Percentiles rank a stretch among this genome's conserved stretches.
Evolutionary conservation across 2,888 invertebrate genomes (phyloP).

Genomic region (Laspeyria flexula): DNA sequence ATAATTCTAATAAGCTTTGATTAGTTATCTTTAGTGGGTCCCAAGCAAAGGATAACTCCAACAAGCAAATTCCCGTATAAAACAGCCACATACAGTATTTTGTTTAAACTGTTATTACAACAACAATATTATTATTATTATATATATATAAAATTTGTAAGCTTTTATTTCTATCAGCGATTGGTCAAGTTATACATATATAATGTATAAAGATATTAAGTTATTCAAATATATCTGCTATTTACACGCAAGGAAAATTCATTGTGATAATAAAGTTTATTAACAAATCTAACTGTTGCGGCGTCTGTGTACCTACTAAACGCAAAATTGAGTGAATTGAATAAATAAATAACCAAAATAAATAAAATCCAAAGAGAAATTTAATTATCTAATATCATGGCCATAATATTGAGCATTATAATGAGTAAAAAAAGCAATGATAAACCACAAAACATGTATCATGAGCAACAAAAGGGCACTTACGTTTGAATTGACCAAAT

Average conservation of each 20-base stretch:
- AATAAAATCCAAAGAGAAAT: constrained; percentile 67
- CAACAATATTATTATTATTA: constrained; percentile 17
- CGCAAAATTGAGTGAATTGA: constrained; percentile 30
- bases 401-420: constrained; percentile 82
- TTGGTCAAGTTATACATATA: constrained; percentile 28
- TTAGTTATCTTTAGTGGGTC: constrained; percentile 15
- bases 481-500: constrained; percentile 78
- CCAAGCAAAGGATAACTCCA: constrained; percentile 10
- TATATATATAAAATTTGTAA: constrained; percentile 4
- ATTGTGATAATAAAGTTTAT: constrained; percentile 39
- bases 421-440: constrained; percentile 77
- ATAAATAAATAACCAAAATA: constrained; percentile 68
- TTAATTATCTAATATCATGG: constrained; percentile 81
- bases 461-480: constrained; percentile 80
- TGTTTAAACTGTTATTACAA: constrained; percentile 39
- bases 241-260: constrained; percentile 18
- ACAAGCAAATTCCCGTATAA: constrained; percentile 33
- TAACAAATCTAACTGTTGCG: constrained; percentile 32
- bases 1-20: constrained; percentile 16
- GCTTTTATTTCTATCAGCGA: constrained; percentile 26
- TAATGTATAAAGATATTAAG: constrained; percentile 15
- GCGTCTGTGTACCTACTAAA: constrained; percentile 27
- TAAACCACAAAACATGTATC: constrained; percentile 59
- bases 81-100: constrained; percentile 38
- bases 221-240: constrained; percentile 24